A percentile compares a stretch with the other conserved stretches of the same genome.
Evolutionary conservation across 1,140 invertebrate species (phyloP).

Genomic region (Nasonia vitripennis): DNA sequence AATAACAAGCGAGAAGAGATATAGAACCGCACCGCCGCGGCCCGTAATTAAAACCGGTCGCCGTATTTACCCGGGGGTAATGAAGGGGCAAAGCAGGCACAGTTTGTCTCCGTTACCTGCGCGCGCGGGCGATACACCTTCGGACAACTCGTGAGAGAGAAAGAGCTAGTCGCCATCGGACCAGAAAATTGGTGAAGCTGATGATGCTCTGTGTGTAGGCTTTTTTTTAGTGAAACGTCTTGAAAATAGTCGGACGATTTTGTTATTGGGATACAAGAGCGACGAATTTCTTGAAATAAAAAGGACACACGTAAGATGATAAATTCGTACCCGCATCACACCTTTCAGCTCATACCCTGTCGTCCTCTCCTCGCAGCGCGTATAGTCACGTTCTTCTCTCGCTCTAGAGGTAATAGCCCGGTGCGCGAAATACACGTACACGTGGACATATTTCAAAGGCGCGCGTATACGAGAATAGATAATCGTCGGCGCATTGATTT

Average conservation of each 20-base stretch:
- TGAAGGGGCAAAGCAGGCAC: constrained; percentile 72
- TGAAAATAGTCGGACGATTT: too few species aligned
- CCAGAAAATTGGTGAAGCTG: constrained; percentile 29
- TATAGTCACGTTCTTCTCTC: not conserved
- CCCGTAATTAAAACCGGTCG: constrained; percentile 73
- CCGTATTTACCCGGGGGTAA: constrained; percentile 71
- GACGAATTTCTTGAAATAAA: too few species aligned
- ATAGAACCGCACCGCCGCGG: constrained; percentile 61
- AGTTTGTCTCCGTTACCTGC: constrained; percentile 72
- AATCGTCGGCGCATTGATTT: constrained; percentile 54
- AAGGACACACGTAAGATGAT: not conserved
- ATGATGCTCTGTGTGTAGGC: not conserved
- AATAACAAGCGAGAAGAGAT: constrained; percentile 72
- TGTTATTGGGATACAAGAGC: too few species aligned
- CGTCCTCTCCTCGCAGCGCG: not conserved
- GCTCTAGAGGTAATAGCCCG: not conserved
- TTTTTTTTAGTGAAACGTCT: not conserved
- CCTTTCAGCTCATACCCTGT: not conserved
- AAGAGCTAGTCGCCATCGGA: not conserved
- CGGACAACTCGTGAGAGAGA: not conserved
- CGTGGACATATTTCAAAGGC: constrained; percentile 44
- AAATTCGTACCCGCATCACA: constrained; percentile 7
- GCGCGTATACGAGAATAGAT: not conserved
- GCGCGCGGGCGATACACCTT: constrained; percentile 55
- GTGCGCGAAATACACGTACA: not conserved